Evolutionary conservation across 1,140 invertebrate genomes (phyloP), one percentile per base, ranked within the genome.

Genomic region (Alviniconcha marisindica): DNA sequence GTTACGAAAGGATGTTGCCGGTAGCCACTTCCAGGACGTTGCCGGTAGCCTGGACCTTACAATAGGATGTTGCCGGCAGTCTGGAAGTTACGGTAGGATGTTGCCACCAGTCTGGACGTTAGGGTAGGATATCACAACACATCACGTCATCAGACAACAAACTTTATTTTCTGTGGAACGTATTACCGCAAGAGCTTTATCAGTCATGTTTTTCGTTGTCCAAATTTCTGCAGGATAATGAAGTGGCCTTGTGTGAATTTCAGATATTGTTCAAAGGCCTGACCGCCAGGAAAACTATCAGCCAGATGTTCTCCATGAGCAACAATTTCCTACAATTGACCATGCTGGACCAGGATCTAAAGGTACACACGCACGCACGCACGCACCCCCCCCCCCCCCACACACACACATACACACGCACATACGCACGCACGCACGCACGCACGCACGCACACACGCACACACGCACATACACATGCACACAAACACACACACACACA

Each of bases 241-340:
- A 48, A 48, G 18, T 48, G 44, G 44, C 18, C 18, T 5, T 48
- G 44, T 48, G 44, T 48, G 44, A 5, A 38, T 44, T 80, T n/a
- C 60, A 80, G 77, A 60, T 80, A 38, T 0, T 38, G 12, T 80
- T 66, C 40, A 31, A 69, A 2, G 21, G 40, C 5, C 31, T 80
- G 14, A 40, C 21, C 1, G 78, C 38, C 78, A 38, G 21, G 56
- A 66, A 69, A 48, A 3, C 15, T 15, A 56, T 80, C n/a, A 14
- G 33, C 31, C 54, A 80, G 78, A 80, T 80, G 78, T 80, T 66
- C 40, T 80, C 78, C 15, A 33, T 40, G 36, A 80, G 78, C 28
- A 69, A 80, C 60, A 80, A 40, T 31, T 80, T 33, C n/a, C 78
- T 80, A 10, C 78, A 80, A 60, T 38, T 80, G 24, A 28, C 78